Percentiles rank a stretch among this genome's conserved stretches.
Conservation (phyloP, 2,113 vertebrate genomes). For the Brachirus orientalis region DNA sequence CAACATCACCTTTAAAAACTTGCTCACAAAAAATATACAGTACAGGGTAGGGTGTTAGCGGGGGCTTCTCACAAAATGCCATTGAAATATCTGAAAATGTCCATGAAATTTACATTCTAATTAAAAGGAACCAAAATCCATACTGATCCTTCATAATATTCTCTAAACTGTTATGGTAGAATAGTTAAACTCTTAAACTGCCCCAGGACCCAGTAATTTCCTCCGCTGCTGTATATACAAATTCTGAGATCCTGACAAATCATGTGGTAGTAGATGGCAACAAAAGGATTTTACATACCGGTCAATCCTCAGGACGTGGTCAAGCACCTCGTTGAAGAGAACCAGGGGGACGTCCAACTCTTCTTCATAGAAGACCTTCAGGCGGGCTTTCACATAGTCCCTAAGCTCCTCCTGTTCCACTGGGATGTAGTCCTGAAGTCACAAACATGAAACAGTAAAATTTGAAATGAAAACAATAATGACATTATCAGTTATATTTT, state of each 20-base stretch:
- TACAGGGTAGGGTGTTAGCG: no score
- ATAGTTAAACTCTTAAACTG: no score
- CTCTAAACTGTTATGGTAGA: no score
- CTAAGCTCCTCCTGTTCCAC: conserved; percentile 98
- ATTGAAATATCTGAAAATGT: no score
- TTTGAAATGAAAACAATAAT: no score
- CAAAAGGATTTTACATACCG: conserved; percentile 76
- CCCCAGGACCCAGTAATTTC: no score
- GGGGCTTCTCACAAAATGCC: no score
- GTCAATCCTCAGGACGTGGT: conserved; percentile 97
- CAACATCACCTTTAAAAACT: conserved; percentile 2
- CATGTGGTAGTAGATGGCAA: not conserved
- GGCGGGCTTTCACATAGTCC: conserved; percentile 97
- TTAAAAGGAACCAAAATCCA: no score
- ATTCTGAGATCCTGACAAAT: not conserved
- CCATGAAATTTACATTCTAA: no score
- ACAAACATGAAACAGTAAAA: conserved; percentile 8
- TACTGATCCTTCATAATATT: no score
- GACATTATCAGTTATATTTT: no score
- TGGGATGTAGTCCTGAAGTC: conserved; percentile 93
- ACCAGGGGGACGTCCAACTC: conserved; percentile 97
- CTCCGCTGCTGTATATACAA: not conserved
- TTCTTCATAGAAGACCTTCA: conserved; percentile 99
- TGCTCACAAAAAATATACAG: not conserved
- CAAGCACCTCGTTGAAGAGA: conserved; percentile 97